Conservation (phyloP, 2,797 vertebrate species). For the Xenops minutus region DNA sequence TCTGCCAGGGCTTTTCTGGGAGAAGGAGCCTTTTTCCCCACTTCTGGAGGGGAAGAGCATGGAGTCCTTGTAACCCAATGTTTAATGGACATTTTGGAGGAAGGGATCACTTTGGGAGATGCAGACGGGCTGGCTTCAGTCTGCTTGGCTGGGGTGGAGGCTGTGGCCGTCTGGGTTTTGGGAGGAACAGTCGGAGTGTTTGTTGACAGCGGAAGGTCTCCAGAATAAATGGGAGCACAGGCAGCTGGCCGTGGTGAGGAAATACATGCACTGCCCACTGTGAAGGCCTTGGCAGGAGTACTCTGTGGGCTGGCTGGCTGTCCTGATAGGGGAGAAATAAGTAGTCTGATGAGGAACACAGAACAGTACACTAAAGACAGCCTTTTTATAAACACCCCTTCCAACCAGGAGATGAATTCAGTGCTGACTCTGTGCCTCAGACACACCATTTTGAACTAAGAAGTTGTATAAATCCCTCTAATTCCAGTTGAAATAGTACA, state of each 20-base stretch:
- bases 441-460: not conserved
- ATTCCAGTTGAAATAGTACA: not conserved
- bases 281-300: slow-evolving; percentile 83
- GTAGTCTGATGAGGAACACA: not conserved
- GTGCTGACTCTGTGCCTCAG: not conserved
- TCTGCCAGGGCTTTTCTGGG: slow-evolving; percentile 78
- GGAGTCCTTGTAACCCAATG: slow-evolving; percentile 83
- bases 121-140: not conserved
- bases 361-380: not conserved
- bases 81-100: slow-evolving; percentile 81
- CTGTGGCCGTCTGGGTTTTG: slow-evolving; percentile 17
- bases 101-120: slow-evolving; percentile 62
- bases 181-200: slow-evolving; percentile 73
- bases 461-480: not conserved
- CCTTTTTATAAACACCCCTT: not conserved
- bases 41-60: slow-evolving; percentile 64
- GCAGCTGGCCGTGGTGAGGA: slow-evolving; percentile 83
- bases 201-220: slow-evolving; percentile 87
- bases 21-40: slow-evolving; percentile 56
- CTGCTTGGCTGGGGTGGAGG: slow-evolving; percentile 49
- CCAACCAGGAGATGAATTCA: not conserved
- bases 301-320: slow-evolving; percentile 16
- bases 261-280: slow-evolving; percentile 53
- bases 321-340: slow-evolving; percentile 35
- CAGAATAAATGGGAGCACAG: slow-evolving; percentile 81